A percentile compares a stretch with the other conserved stretches of the same genome.
These are phyloP conservation scores for Frankliniella intonsa DNA, from an alignment of 2,888 invertebrate species.

Conservation along the genomic window DNA sequence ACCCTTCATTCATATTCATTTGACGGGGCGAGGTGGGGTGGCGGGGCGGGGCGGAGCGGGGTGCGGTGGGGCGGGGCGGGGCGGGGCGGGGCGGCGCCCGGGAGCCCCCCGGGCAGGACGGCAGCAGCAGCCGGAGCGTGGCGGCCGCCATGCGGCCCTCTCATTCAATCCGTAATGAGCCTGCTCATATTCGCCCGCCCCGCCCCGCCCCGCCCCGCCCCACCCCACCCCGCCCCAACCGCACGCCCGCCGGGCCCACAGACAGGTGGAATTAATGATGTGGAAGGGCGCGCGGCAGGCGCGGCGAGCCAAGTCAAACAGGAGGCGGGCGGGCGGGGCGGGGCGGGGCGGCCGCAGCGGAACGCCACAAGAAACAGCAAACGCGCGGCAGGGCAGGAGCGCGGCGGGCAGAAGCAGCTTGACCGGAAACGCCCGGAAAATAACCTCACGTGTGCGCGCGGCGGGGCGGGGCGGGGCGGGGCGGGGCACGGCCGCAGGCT, in stretches of 20 bases:
- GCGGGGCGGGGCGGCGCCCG: not conserved
- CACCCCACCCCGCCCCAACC: not conserved
- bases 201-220: not conserved
- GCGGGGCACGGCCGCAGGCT: not conserved
- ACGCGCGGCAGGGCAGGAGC: not conserved
- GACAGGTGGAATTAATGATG: not conserved
- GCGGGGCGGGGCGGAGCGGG: not conserved
- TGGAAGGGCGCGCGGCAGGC: not conserved
- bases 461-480: not conserved
- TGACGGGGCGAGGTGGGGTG: not conserved
- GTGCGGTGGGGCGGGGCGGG: not conserved
- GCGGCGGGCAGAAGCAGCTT: not conserved
- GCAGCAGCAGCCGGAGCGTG: not conserved
- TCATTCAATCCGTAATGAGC: not conserved
- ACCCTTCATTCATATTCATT: constrained; percentile 5
- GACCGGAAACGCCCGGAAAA: no score
- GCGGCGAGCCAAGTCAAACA: no score
- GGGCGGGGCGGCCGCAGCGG: not conserved
- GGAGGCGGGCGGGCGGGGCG: not conserved
- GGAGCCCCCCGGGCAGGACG: not conserved
- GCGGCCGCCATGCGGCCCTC: not conserved
- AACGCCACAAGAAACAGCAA: no score
- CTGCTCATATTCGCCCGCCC: not conserved
- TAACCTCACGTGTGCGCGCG: no score
- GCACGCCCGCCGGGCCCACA: not conserved